These are phyloP conservation scores for Mactra quadrangularis DNA, from an alignment of 1,140 invertebrate species.

Conservation along the genomic window DNA sequence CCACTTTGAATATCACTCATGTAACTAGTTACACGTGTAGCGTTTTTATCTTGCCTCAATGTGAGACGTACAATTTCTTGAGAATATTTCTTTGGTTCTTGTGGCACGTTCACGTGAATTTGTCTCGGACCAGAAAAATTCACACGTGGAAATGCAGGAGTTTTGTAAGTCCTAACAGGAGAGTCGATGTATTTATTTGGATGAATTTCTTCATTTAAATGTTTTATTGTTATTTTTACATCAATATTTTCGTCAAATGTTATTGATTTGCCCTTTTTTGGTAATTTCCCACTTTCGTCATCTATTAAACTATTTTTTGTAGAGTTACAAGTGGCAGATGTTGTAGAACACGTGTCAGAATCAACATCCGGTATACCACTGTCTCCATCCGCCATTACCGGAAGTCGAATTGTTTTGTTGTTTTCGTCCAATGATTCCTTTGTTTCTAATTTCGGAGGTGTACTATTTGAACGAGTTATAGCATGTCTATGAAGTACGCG, in stretches of 20 bases:
- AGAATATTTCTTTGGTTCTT: slow-evolving; percentile 57
- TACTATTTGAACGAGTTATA: slow-evolving; percentile 10
- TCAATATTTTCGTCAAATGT: slow-evolving; percentile 28
- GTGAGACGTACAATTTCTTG: slow-evolving; percentile 65
- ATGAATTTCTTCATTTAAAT: not conserved
- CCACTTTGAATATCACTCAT: slow-evolving; percentile 65
- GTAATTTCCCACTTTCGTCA: slow-evolving; percentile 10
- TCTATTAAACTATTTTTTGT: slow-evolving; percentile 8
- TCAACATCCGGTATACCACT: slow-evolving; percentile 28
- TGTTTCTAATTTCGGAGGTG: slow-evolving; percentile 27
- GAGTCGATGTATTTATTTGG: slow-evolving; percentile 2
- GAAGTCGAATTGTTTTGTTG: slow-evolving; percentile 41
- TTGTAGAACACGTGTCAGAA: slow-evolving; percentile 46
- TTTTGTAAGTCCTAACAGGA: not conserved
- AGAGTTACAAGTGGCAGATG: slow-evolving; percentile 56
- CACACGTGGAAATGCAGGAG: slow-evolving; percentile 22
- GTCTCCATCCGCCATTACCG: slow-evolving; percentile 28
- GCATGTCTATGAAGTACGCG: slow-evolving; percentile 58
- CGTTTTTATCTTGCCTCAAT: slow-evolving; percentile 66
- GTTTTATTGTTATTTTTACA: slow-evolving; percentile 1
- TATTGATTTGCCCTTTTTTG: slow-evolving; percentile 54
- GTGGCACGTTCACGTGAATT: slow-evolving; percentile 64
- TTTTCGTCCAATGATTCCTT: slow-evolving; percentile 6
- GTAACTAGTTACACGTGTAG: slow-evolving; percentile 64
- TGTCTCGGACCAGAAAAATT: slow-evolving; percentile 26